Conservation (phyloP, 2,888 invertebrate species). For the Phyllotreta striolata region DNA sequence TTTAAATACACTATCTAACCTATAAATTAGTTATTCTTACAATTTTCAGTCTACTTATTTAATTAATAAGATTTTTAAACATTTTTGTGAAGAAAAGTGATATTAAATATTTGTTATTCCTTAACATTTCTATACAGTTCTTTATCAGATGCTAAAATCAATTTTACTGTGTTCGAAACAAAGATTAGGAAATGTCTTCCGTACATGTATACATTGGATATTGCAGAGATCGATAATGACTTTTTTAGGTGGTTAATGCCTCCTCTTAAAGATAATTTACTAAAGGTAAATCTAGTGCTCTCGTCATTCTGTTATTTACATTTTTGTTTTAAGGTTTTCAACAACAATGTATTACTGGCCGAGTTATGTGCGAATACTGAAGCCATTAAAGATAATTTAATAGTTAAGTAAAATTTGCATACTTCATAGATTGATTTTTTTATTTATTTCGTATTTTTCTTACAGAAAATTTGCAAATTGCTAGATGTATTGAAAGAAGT, state of each 20-base stretch:
- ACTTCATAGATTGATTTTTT: neutral
- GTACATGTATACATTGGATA: constrained; percentile 31
- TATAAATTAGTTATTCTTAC: neutral
- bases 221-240: constrained; percentile 30
- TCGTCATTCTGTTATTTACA: neutral
- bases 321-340: neutral
- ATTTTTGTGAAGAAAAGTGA: neutral
- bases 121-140: constrained; percentile 29
- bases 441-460: constrained; percentile 11
- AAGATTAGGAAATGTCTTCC: constrained; percentile 28
- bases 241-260: constrained; percentile 38
- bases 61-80: neutral
- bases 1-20: constrained; percentile 14
- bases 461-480: constrained; percentile 44
- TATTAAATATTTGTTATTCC: constrained; percentile 14
- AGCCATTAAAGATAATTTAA: too few species aligned
- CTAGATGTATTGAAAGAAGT: constrained; percentile 41
- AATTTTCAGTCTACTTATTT: neutral
- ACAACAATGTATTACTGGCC: too few species aligned
- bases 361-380: too few species aligned
- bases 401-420: too few species aligned
- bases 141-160: constrained; percentile 21
- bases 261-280: constrained; percentile 28
- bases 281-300: constrained; percentile 30
- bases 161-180: constrained; percentile 17